A percentile compares a stretch with the other conserved stretches of the same genome.
Evolutionary conservation across 64 coral and sea anemone genomes (phyloP).

Genomic region (Porites lutea): DNA sequence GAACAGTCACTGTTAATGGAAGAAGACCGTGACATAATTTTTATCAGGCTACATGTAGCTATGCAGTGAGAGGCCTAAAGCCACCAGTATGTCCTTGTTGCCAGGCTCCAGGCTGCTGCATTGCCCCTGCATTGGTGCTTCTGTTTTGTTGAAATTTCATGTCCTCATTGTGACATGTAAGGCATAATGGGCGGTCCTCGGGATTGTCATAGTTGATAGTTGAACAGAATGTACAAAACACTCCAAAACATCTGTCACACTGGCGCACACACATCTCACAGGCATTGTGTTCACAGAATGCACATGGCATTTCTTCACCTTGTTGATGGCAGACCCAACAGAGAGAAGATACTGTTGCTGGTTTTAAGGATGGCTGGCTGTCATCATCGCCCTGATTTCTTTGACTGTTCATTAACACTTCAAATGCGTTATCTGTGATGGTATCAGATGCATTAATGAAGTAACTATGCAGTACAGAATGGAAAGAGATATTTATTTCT

Average conservation of each 20-base stretch:
- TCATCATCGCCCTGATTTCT: slow-evolving; percentile 18
- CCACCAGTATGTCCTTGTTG: background rate
- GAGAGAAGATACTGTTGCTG: slow-evolving; percentile 9
- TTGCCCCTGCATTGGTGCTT: background rate
- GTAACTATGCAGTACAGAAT: no score
- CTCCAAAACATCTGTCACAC: slow-evolving; percentile 84
- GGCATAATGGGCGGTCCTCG: slow-evolving; percentile 83
- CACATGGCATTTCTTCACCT: slow-evolving; percentile 83
- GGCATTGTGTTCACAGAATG: slow-evolving; percentile 86
- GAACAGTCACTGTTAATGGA: no score
- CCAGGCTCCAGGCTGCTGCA: background rate
- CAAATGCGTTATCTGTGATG: slow-evolving; percentile 69
- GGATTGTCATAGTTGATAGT: slow-evolving; percentile 87
- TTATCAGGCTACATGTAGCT: no score
- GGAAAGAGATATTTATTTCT: no score
- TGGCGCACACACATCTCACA: slow-evolving; percentile 98
- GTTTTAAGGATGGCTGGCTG: background rate
- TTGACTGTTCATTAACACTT: slow-evolving; percentile 83
- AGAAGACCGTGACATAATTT: no score
- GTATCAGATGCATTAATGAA: background rate
- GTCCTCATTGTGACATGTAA: slow-evolving; percentile 86
- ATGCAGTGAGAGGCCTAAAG: slow-evolving; percentile 12
- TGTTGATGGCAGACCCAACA: slow-evolving; percentile 86
- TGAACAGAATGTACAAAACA: slow-evolving; percentile 87
- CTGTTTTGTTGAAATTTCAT: slow-evolving; percentile 51